Evolutionary conservation across 1,140 invertebrate genomes (phyloP).

Genomic region (Drosophila tani): DNA sequence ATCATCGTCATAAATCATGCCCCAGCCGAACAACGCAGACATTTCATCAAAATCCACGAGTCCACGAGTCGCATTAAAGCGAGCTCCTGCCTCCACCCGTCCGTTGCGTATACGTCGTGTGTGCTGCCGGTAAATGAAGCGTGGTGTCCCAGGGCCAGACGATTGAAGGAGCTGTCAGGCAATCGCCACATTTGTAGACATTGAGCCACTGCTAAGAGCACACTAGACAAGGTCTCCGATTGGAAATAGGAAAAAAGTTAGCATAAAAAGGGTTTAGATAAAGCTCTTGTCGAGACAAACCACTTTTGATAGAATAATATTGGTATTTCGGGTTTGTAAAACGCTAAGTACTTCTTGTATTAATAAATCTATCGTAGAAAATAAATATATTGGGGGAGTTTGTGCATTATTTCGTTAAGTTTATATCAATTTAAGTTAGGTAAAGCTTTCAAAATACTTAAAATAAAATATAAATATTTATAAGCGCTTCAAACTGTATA

Average conservation of each 20-base stretch:
- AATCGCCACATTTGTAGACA: slow-evolving; percentile 16
- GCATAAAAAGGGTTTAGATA: background rate
- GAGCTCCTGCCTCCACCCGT: too few species aligned
- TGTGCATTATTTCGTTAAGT: background rate
- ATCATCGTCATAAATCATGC: slow-evolving; percentile 73
- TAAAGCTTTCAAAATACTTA: background rate
- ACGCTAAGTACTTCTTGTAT: background rate
- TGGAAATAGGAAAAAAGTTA: background rate
- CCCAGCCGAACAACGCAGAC: slow-evolving; percentile 43
- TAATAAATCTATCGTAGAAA: background rate
- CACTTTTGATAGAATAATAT: background rate
- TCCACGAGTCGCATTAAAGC: slow-evolving; percentile 1
- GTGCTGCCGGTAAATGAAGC: slow-evolving; percentile 45
- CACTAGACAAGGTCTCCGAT: slow-evolving; percentile 1
- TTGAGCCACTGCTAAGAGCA: background rate
- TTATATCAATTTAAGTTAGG: background rate
- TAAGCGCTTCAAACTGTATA: background rate
- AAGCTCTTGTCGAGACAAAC: background rate
- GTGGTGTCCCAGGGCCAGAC: slow-evolving; percentile 40
- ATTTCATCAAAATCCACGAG: slow-evolving; percentile 53
- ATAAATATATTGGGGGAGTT: background rate
- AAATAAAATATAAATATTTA: background rate
- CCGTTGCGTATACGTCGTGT: slow-evolving; percentile 51
- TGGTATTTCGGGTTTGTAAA: background rate
- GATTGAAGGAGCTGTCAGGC: slow-evolving; percentile 28